Percentiles rank a stretch among this genome's conserved stretches.
Conservation (phyloP, 2,113 vertebrate genomes). For the Rhea americana region DNA sequence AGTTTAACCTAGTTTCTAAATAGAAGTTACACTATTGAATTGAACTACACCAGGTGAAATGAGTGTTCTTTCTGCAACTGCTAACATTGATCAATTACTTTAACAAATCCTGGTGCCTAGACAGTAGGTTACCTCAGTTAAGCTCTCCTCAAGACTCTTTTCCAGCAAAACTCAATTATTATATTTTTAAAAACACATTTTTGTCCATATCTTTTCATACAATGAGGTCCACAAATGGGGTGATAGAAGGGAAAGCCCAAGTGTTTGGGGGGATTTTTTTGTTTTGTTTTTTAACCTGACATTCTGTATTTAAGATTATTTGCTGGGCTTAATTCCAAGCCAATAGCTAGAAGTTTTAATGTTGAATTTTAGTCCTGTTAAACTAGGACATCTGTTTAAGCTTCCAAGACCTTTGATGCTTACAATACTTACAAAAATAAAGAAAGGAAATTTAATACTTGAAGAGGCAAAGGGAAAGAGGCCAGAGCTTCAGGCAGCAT, state of each 20-base stretch:
- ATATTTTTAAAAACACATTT: not conserved
- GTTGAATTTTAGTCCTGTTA: not conserved
- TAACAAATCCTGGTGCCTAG: not conserved
- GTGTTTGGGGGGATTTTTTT: not conserved
- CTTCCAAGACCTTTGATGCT: not conserved
- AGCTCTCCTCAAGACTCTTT: not conserved
- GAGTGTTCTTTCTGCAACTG: not conserved
- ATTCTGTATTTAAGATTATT: not conserved
- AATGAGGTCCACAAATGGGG: rapidly evolving
- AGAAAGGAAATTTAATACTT: not conserved
- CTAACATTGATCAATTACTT: not conserved
- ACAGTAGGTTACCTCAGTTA: not conserved
- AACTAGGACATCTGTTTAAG: not conserved
- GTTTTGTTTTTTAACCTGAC: not conserved
- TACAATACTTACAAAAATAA: not conserved
- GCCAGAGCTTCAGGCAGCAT: not conserved
- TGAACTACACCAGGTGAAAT: not conserved
- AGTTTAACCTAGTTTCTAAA: not conserved
- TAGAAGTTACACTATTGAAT: not conserved
- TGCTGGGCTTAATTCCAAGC: not conserved
- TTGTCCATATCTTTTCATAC: not conserved
- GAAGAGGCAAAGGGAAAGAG: not conserved
- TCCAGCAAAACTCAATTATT: not conserved
- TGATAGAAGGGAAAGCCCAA: not conserved
- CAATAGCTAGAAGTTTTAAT: not conserved